Evolutionary conservation across 1,140 invertebrate species (phyloP).

Genomic region (Andricus grossulariae): DNA sequence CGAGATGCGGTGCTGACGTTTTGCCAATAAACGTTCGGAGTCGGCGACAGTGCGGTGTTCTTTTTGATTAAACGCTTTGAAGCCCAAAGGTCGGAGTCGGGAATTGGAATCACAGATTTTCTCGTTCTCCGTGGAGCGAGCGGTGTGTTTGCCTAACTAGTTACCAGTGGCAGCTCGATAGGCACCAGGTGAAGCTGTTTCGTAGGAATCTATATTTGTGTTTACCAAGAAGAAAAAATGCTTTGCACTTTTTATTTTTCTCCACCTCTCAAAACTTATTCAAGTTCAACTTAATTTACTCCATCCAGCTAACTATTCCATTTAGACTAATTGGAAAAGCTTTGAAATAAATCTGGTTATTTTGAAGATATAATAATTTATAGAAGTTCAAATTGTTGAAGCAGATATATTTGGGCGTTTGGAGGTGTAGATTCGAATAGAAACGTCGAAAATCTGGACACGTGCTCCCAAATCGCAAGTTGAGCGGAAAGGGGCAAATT

Average conservation of each 20-base stretch:
- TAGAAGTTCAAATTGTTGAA: conserved; percentile 50
- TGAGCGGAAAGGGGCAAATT: conserved; percentile 23
- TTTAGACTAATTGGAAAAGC: too few relatives aligned
- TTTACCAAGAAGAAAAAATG: too few relatives aligned
- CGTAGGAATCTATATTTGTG: too few relatives aligned
- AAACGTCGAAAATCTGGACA: conserved; percentile 32
- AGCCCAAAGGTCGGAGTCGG: conserved; percentile 13
- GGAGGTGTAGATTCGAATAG: conserved; percentile 22
- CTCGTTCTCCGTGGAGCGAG: neutral
- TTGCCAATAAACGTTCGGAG: conserved; percentile 27
- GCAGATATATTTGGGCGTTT: conserved; percentile 35
- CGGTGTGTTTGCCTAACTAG: too few relatives aligned
- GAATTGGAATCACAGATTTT: conserved; percentile 24
- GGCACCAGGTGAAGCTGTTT: too few relatives aligned
- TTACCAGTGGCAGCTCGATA: too few relatives aligned
- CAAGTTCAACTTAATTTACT: too few relatives aligned
- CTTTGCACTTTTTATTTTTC: too few relatives aligned
- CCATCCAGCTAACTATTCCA: too few relatives aligned
- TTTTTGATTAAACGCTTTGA: conserved; percentile 26
- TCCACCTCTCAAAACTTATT: too few relatives aligned
- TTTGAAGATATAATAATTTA: conserved; percentile 39
- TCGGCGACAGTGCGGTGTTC: conserved; percentile 19
- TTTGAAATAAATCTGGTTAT: neutral
- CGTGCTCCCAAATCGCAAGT: conserved; percentile 1
- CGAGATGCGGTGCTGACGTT: conserved; percentile 30